These are phyloP conservation scores for Holcopasites calliopsidis DNA, from an alignment of 1,140 invertebrate genomes.

Conservation along the genomic window DNA sequence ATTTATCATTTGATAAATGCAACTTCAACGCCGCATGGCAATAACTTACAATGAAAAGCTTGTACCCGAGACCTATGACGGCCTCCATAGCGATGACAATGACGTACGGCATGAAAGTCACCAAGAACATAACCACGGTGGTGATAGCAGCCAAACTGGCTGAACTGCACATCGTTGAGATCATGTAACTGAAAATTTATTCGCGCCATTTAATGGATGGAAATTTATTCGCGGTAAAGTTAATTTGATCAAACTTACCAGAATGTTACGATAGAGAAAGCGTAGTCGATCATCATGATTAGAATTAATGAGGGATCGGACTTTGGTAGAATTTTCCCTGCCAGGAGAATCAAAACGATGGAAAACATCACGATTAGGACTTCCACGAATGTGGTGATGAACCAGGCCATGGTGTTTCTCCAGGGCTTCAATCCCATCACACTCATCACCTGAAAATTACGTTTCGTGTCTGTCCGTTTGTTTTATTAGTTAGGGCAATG, in stretches of 20 bases:
- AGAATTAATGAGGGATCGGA: slow-evolving; percentile 81
- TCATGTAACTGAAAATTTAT: slow-evolving; percentile 82
- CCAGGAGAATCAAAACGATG: slow-evolving; percentile 79
- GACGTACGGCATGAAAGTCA: slow-evolving; percentile 84
- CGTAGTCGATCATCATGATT: slow-evolving; percentile 81
- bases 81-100: slow-evolving; percentile 84
- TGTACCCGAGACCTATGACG: slow-evolving; percentile 79
- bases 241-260: slow-evolving; percentile 76
- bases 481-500: neutral
- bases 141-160: slow-evolving; percentile 84
- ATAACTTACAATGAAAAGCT: slow-evolving; percentile 81
- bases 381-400: slow-evolving; percentile 80
- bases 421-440: slow-evolving; percentile 84
- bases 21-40: neutral
- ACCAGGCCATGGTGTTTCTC: slow-evolving; percentile 83
- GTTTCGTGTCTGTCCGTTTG: neutral
- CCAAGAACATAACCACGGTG: slow-evolving; percentile 82
- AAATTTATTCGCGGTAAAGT: too few species aligned
- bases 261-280: slow-evolving; percentile 82
- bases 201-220: neutral
- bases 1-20: slow-evolving; percentile 5
- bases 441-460: slow-evolving; percentile 81
- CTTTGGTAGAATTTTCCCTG: slow-evolving; percentile 80
- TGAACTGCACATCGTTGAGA: slow-evolving; percentile 83
- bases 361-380: slow-evolving; percentile 78